Evolutionary conservation across 2,797 vertebrate species (phyloP).

Genomic region (Odontamblyopus lacepedii): DNA sequence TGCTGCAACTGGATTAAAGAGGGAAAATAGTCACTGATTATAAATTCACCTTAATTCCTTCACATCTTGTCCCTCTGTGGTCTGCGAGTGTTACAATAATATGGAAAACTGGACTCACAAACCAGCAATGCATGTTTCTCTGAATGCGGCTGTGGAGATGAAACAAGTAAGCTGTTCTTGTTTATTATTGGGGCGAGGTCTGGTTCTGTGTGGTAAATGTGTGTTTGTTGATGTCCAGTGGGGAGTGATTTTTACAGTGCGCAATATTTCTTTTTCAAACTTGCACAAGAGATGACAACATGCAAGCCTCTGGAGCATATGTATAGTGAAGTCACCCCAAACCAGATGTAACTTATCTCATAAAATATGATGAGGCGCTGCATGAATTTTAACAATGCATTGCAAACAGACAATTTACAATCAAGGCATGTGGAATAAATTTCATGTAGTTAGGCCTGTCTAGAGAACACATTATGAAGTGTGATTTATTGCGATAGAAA

Average conservation of each 20-base stretch:
- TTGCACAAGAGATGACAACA: slow-evolving; percentile 6
- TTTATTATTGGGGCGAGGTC: slow-evolving; percentile 9
- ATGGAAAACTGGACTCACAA: slow-evolving; percentile 5
- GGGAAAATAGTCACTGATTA: neutral
- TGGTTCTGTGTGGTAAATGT: slow-evolving; percentile 16
- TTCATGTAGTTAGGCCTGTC: neutral
- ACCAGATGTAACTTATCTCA: slow-evolving; percentile 48
- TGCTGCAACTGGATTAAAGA: neutral
- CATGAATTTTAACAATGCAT: slow-evolving; percentile 10
- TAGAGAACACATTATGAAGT: no score
- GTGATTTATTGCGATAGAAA: no score
- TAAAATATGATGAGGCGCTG: slow-evolving; percentile 20
- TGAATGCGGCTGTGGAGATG: slow-evolving; percentile 8
- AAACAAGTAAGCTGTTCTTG: neutral
- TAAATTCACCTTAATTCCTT: neutral
- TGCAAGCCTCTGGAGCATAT: slow-evolving; percentile 20
- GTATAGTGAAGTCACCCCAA: slow-evolving; percentile 47
- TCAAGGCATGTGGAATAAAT: slow-evolving; percentile 13
- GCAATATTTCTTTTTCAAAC: slow-evolving; percentile 27
- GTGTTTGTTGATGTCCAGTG: slow-evolving; percentile 21
- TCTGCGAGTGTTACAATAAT: neutral
- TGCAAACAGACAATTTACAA: slow-evolving; percentile 2
- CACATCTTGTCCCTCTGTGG: neutral
- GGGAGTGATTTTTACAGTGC: slow-evolving; percentile 22
- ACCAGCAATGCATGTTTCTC: neutral